These are phyloP conservation scores for Pseudomyrmex dendroicus DNA, from an alignment of 1,140 invertebrate genomes.

Conservation along the genomic window DNA sequence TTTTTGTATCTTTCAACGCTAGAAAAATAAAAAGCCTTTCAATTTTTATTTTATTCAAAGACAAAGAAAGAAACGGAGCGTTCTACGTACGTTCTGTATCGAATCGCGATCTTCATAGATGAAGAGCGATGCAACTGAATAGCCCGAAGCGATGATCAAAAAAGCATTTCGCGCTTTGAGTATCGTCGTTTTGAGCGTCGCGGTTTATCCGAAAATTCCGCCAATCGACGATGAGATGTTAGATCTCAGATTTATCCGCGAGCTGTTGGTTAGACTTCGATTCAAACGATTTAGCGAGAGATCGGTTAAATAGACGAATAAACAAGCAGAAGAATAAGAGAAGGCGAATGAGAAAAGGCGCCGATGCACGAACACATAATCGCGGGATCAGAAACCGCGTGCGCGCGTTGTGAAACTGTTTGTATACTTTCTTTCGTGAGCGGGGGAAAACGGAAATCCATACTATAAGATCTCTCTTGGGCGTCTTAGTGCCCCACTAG, in stretches of 20 bases:
- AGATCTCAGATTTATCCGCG: constrained; percentile 19
- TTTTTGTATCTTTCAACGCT: neutral
- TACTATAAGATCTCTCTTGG: constrained; percentile 3
- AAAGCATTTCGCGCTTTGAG: neutral
- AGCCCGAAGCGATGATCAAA: neutral
- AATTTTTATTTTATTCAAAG: neutral
- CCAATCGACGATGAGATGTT: constrained; percentile 1
- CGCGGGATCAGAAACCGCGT: constrained; percentile 8
- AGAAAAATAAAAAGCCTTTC: neutral
- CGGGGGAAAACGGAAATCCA: neutral
- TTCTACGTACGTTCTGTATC: too few species aligned
- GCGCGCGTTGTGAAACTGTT: neutral
- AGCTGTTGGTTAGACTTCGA: neutral
- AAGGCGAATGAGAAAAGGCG: too few species aligned
- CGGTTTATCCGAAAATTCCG: constrained; percentile 34
- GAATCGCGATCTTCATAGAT: neutral
- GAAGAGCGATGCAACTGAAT: neutral
- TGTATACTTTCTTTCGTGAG: neutral
- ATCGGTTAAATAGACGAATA: constrained; percentile 27
- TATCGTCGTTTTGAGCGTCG: neutral
- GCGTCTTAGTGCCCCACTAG: too few species aligned
- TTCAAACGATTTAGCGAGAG: constrained; percentile 18
- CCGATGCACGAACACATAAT: neutral
- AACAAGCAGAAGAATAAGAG: neutral
- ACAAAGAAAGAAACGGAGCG: too few species aligned